phyloP scores from a whole-genome alignment of 2,888 invertebrate genomes.

The Caenorhabditis afra region DNA sequence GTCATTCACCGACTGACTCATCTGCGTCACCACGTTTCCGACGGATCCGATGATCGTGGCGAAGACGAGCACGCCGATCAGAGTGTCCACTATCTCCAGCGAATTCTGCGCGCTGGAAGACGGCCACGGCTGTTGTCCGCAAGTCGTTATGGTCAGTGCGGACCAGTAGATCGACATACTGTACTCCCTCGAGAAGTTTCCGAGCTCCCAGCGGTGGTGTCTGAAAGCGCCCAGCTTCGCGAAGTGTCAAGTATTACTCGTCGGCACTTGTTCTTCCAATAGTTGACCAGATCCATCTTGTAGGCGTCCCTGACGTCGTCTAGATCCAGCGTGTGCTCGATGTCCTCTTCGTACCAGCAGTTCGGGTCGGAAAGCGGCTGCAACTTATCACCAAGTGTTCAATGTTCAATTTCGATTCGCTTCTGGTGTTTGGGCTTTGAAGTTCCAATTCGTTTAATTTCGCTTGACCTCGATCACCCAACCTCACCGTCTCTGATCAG shows the following conservation, averaged over 20 bases:
- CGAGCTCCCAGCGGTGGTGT: slow-evolving; percentile 56
- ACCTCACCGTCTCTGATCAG: too few species aligned
- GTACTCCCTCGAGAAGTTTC: slow-evolving; percentile 78
- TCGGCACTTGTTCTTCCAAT: slow-evolving; percentile 65
- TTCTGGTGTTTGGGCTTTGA: too few species aligned
- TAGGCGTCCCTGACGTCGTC: slow-evolving; percentile 65
- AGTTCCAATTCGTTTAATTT: too few species aligned
- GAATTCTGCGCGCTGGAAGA: slow-evolving; percentile 75
- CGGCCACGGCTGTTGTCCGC: slow-evolving; percentile 79
- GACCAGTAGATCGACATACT: slow-evolving; percentile 78
- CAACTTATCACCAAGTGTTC: too few species aligned
- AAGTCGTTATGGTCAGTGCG: slow-evolving; percentile 77
- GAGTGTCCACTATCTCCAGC: slow-evolving; percentile 76
- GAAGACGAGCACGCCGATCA: slow-evolving; percentile 77
- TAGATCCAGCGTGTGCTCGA: slow-evolving; percentile 48
- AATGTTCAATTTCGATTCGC: too few species aligned
- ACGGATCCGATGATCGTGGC: slow-evolving; percentile 77
- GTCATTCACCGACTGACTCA: slow-evolving; percentile 70
- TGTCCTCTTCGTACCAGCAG: slow-evolving; percentile 53
- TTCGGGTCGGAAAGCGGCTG: slow-evolving; percentile 48
- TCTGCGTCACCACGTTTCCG: slow-evolving; percentile 62
- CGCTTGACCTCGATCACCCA: too few species aligned
- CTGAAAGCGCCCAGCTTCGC: slow-evolving; percentile 34
- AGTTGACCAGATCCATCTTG: slow-evolving; percentile 55
- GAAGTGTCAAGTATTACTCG: too few species aligned